Conservation (phyloP, 37 sponge, comb jelly and placozoan genomes). For the Hexactinellida sp. region DNA sequence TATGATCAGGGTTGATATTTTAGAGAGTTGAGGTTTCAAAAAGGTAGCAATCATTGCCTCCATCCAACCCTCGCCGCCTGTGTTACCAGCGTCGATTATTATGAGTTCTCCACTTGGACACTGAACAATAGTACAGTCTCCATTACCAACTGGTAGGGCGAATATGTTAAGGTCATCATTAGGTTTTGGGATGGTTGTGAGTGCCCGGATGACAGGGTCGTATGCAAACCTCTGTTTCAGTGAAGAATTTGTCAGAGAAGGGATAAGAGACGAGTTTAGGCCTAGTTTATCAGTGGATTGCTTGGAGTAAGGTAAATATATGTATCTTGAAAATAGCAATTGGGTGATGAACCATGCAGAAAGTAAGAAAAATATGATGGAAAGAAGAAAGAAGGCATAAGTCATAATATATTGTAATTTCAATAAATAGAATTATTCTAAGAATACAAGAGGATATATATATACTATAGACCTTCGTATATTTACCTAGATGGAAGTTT, state of each 20-base stretch:
- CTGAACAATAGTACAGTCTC: not conserved
- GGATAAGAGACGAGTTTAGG: not conserved
- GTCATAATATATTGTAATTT: not conserved
- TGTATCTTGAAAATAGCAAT: not conserved
- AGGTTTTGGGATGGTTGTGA: not conserved
- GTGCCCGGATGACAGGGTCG: not conserved
- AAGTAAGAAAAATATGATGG: not conserved
- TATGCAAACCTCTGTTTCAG: not conserved
- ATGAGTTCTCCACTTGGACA: slow-evolving; percentile 8
- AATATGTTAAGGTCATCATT: not conserved
- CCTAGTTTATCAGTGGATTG: not conserved
- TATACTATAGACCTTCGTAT: too few relatives aligned
- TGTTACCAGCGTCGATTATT: not conserved
- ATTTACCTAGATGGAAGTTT: not conserved
- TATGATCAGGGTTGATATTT: not conserved
- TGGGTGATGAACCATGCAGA: not conserved
- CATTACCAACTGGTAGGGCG: not conserved
- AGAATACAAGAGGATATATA: not conserved
- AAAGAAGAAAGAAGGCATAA: not conserved
- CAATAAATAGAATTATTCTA: not conserved
- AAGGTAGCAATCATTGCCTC: slow-evolving; percentile 4
- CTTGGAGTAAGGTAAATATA: not conserved
- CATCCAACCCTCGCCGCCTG: not conserved
- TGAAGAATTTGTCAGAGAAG: not conserved
- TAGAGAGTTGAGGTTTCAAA: not conserved